Percentiles rank a stretch among this genome's conserved stretches.
phyloP scores from a whole-genome alignment of 1,140 invertebrate species.

The Cylas formicarius region DNA sequence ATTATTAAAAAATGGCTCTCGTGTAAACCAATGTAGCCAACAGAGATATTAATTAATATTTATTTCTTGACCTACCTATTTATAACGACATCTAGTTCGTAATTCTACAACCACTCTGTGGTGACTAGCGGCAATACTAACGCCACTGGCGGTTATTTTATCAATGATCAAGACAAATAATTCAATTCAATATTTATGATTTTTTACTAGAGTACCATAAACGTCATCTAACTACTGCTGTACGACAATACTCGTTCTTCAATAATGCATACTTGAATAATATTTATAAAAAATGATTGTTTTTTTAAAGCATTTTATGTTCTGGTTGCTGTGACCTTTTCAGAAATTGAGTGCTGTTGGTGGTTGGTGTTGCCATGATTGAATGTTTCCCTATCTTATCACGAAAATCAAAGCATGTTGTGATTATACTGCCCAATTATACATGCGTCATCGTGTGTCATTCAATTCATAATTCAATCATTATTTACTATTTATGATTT shows the following conservation, averaged over 20 bases:
- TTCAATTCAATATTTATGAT: too few relatives aligned
- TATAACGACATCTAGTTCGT: not conserved
- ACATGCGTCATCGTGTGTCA: too few relatives aligned
- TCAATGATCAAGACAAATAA: too few relatives aligned
- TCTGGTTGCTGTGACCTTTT: too few relatives aligned
- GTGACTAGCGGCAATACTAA: not conserved
- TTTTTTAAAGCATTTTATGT: too few relatives aligned
- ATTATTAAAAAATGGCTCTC: not conserved
- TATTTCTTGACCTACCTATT: not conserved
- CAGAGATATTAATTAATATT: not conserved
- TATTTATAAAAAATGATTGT: not conserved
- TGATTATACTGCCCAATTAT: too few relatives aligned
- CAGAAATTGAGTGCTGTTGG: constrained; percentile 2
- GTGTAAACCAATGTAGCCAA: not conserved
- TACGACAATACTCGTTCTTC: too few relatives aligned
- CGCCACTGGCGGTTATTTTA: too few relatives aligned
- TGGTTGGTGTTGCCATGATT: too few relatives aligned
- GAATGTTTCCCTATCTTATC: not conserved
- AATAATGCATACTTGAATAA: not conserved
- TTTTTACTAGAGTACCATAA: constrained; percentile 2
- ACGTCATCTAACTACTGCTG: too few relatives aligned
- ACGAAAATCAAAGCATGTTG: too few relatives aligned
- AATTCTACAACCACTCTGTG: not conserved
- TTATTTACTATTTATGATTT: not conserved
- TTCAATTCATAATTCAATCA: not conserved